Evolutionary conservation across 2,888 invertebrate species (phyloP), one percentile per base, ranked within the genome.

Genomic region (Dorcus hopei): DNA sequence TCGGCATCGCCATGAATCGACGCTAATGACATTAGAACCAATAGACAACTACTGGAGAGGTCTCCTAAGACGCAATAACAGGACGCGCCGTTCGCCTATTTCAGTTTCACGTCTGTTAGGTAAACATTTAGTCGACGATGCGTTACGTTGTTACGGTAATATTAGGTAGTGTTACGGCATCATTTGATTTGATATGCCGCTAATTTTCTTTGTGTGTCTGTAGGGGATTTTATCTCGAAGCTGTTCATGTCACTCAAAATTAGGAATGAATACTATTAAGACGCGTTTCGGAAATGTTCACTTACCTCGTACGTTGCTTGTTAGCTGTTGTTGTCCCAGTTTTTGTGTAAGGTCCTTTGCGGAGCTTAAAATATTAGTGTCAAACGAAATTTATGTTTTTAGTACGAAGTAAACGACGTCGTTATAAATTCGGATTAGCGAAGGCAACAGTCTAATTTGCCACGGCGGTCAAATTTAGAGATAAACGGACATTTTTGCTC

Each of bases 401-500:
- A 33, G 26, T 33, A 33, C 26, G 26, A 33, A 33, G 26, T 7
- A 33, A 33, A 33, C 26, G 26, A 33, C 26, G 6, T 33, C 1
- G 26, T 33, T 33, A 33, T 33, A 33, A 33, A 33, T 33, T 33
- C 26, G 26, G 26, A 33, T 33, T 33, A 33, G 26, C 26, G 26
- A 33, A 33, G 26, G 26, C 26, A 33, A 33, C 26, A 33, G 26
- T 70, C 67, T 73, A 74, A 74, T 75, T 71, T 72, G 65, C 73
- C 72, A 69, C 72, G 70, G 71, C 72, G 72, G 72, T 72, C 73
- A 73, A 70, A 73, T 71, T 73, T 70, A 70, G 71, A 72, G 73
- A 74, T 72, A 73, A 73, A 74, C 70, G 71, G 72, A 72, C 9
- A 73, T 72, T 73, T 72, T 74, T 73, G 72, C 70, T 71, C 68